A percentile compares a stretch with the other conserved stretches of the same genome.
Evolutionary conservation across 2,888 invertebrate genomes (phyloP).

Genomic region (Meganola albula): DNA sequence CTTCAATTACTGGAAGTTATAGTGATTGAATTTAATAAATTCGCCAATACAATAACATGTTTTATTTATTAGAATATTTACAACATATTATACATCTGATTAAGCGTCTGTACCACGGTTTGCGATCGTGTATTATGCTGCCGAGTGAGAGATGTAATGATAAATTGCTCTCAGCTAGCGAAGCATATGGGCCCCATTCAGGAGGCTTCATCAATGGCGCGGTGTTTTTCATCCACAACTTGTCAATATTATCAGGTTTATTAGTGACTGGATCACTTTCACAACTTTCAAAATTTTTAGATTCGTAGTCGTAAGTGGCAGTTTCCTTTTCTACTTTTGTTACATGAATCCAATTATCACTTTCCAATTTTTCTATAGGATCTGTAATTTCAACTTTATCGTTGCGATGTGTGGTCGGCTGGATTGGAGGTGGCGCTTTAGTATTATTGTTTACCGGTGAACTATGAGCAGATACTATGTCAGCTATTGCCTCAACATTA

Average conservation of each 20-base stretch:
- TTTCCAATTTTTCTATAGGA: slow-evolving; percentile 34
- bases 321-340: slow-evolving; percentile 22
- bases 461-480: too few relatives aligned
- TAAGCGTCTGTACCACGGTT: slow-evolving; percentile 45
- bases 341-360: slow-evolving; percentile 37
- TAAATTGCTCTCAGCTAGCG: slow-evolving; percentile 31
- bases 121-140: slow-evolving; percentile 28
- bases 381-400: slow-evolving; percentile 27
- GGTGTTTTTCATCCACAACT: slow-evolving; percentile 35
- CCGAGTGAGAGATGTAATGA: slow-evolving; percentile 43
- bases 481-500: too few relatives aligned
- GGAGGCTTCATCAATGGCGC: slow-evolving; percentile 40
- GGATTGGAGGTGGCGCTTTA: background rate
- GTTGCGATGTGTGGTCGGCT: background rate
- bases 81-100: slow-evolving; percentile 47
- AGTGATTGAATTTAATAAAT: slow-evolving; percentile 77
- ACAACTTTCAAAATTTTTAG: slow-evolving; percentile 10
- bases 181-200: slow-evolving; percentile 40
- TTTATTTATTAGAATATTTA: slow-evolving; percentile 30
- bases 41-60: slow-evolving; percentile 47
- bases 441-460: too few relatives aligned
- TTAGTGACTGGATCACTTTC: background rate
- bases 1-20: slow-evolving; percentile 71
- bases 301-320: slow-evolving; percentile 16
- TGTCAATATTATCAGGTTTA: slow-evolving; percentile 8